Percentiles rank a stretch among this genome's conserved stretches.
Conservation (phyloP, 2,113 vertebrate genomes). For the Tenrec ecaudatus region DNA sequence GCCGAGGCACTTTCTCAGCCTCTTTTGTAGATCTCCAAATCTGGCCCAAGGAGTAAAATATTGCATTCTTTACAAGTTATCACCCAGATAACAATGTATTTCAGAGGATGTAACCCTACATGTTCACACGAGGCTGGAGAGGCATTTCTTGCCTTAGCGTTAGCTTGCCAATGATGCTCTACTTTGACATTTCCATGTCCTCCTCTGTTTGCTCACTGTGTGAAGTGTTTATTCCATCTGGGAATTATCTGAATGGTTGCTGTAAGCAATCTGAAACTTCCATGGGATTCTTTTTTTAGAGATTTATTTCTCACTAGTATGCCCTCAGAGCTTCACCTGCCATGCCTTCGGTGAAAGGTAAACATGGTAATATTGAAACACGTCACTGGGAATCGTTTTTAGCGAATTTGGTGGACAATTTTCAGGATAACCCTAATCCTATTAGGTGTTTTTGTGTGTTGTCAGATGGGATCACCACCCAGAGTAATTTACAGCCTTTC, state of each 20-base stretch:
- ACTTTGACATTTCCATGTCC: neutral
- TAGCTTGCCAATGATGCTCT: neutral
- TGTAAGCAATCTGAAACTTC: neutral
- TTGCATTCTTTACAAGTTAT: constrained; percentile 23
- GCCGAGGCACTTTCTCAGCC: neutral
- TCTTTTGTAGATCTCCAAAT: neutral
- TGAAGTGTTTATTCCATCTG: neutral
- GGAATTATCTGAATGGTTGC: neutral
- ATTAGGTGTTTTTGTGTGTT: no score
- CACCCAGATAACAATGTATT: neutral
- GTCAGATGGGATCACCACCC: no score
- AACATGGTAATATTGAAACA: neutral
- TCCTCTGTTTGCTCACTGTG: neutral
- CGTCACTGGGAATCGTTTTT: neutral
- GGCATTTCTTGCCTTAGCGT: constrained; percentile 21
- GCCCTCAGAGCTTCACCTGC: neutral
- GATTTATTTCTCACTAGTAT: neutral
- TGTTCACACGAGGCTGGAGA: neutral
- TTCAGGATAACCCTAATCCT: neutral
- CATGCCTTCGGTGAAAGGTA: neutral
- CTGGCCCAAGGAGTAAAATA: neutral
- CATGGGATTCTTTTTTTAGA: neutral
- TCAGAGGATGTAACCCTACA: neutral
- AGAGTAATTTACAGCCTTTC: neutral
- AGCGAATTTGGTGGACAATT: neutral